phyloP scores from a whole-genome alignment of 2,888 invertebrate species.

The Idaea straminata region DNA sequence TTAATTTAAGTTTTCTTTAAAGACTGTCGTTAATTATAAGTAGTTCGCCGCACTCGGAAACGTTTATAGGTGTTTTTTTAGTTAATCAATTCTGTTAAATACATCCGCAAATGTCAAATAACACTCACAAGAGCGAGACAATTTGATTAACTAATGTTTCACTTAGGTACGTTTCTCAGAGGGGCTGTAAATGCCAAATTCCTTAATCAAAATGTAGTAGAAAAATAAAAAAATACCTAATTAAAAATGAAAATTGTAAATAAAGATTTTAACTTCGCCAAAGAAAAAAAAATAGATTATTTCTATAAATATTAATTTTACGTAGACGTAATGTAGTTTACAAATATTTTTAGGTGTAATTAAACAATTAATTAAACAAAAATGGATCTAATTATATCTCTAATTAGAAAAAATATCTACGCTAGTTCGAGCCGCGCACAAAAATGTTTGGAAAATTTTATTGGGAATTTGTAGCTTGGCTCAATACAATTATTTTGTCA shows the following conservation, averaged over 20 bases:
- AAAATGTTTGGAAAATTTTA: constrained; percentile 39
- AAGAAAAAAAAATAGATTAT: constrained; percentile 55
- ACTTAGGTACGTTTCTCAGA: neutral
- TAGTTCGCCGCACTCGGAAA: constrained; percentile 1
- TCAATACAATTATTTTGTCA: neutral
- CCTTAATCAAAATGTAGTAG: constrained; percentile 15
- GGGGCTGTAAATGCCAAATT: constrained; percentile 23
- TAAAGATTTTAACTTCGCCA: constrained; percentile 60
- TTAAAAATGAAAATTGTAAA: constrained; percentile 46
- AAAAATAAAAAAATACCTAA: constrained; percentile 9
- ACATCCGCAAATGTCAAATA: neutral
- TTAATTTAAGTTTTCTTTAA: constrained; percentile 27
- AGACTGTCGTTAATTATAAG: constrained; percentile 33
- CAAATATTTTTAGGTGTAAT: constrained; percentile 20
- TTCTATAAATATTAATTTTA: constrained; percentile 49
- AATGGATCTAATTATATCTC: constrained; percentile 31
- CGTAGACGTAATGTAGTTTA: constrained; percentile 28
- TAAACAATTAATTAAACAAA: constrained; percentile 18
- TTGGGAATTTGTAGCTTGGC: neutral
- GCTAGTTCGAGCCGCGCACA: constrained; percentile 52
- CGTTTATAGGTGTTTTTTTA: neutral
- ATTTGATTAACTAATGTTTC: neutral
- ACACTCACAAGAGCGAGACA: neutral
- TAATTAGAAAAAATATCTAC: constrained; percentile 14
- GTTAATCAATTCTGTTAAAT: neutral